These are phyloP conservation scores for Pangasius macronema DNA, from an alignment of 2,797 vertebrate species.

Conservation along the genomic window DNA sequence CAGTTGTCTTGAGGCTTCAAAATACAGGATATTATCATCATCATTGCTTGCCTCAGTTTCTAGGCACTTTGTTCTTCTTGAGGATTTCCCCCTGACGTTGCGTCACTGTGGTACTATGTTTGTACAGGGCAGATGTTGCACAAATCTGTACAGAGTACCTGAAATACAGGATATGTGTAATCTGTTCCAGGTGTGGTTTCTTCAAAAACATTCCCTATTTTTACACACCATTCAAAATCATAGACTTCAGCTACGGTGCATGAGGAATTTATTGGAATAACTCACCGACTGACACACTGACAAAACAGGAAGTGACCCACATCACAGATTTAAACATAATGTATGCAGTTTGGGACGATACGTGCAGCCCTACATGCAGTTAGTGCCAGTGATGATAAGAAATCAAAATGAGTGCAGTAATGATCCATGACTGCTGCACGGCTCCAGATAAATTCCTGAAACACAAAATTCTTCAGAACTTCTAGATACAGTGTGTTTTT, in stretches of 20 bases:
- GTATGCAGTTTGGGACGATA: background rate
- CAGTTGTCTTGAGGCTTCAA: background rate
- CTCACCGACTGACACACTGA: background rate
- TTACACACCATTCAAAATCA: background rate
- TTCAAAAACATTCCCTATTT: background rate
- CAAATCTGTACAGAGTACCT: background rate
- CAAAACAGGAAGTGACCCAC: background rate
- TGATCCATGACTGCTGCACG: background rate
- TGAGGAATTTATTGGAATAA: background rate
- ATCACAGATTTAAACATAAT: background rate
- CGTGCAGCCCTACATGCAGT: background rate
- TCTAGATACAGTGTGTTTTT: no score
- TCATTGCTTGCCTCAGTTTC: background rate
- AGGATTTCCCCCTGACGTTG: background rate
- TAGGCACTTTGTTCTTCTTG: background rate
- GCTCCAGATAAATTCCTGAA: background rate
- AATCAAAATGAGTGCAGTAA: background rate
- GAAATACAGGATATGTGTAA: background rate
- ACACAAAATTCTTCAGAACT: background rate
- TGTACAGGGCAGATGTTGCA: conserved; percentile 2
- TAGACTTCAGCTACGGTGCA: background rate
- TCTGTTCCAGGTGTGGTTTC: background rate
- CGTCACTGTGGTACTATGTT: background rate
- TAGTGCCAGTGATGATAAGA: background rate
- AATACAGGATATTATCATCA: background rate